Evolutionary conservation across 2,888 invertebrate genomes (phyloP), one percentile per base, ranked within the genome.

Genomic region (Acleris literana): DNA sequence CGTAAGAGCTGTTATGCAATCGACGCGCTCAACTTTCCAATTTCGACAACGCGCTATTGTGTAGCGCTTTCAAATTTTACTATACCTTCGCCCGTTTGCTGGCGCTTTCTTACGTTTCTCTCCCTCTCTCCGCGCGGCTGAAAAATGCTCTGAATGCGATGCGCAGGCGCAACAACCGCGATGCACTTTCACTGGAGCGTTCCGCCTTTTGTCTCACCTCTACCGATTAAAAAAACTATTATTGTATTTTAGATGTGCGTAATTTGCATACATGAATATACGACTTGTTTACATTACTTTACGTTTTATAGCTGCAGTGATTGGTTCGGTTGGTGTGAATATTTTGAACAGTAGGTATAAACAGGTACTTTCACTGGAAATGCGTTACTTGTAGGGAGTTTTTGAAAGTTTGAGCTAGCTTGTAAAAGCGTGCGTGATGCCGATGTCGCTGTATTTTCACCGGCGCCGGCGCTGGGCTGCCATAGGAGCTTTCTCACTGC

Each of bases 21-120:
- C 77, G 83, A 85, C 86, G 86, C 87, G 87, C 91, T 90, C 90
- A 85, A 92, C 92, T 92, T 92, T 92, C 92, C 92, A 92, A 92
- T 92, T 92, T 92, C 92, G 91, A 91, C 92, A 92, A 92, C 91
- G 87, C 85, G 87, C 91, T 88, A 92, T 92, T 92, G 92, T 92
- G 86, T 90, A 83, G 91, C 92, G 92, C 92, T 92, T 92, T 92
- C 92, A 92, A 91, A 92, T 91, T 92, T 87, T 88, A 88, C 88
- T 87, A 81, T 85, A 86, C 88, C 85, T 83, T 86, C 86, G 87
- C 86, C 82, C 77, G 85, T 80, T 82, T 79, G 82, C 79, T 79
- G 83, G 86, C 89, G 87, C 91, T 92, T 90, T 91, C 90, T 86
- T 89, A 81, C 86, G 86, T 87, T 89, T 90, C 89, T 87, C 87